phyloP scores from a whole-genome alignment of 2,888 invertebrate species.

The Andrena flavipes region DNA sequence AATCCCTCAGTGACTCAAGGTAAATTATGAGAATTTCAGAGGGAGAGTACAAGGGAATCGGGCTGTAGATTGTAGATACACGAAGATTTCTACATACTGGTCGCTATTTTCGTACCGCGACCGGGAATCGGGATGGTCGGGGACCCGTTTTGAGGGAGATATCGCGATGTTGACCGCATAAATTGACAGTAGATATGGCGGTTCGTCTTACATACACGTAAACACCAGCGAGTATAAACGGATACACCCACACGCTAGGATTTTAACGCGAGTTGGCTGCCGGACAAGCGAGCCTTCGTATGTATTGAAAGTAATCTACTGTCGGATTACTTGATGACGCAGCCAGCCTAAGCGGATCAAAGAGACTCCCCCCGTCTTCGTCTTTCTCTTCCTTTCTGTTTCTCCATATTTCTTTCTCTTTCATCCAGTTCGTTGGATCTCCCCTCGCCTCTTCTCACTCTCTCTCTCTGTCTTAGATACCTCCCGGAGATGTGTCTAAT shows the following conservation, averaged over 20 bases:
- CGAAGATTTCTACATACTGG: constrained; percentile 62
- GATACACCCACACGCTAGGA: constrained; percentile 51
- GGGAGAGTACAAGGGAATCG: constrained; percentile 5
- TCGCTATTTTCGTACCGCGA: constrained; percentile 69
- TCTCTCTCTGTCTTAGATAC: constrained; percentile 33
- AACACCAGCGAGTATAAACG: constrained; percentile 44
- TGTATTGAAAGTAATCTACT: constrained; percentile 77
- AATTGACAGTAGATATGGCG: constrained; percentile 70
- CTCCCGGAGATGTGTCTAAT: constrained; percentile 70
- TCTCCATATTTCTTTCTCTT: background rate
- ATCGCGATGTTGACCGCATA: constrained; percentile 71
- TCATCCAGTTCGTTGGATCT: background rate
- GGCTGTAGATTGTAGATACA: constrained; percentile 27
- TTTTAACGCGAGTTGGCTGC: constrained; percentile 61
- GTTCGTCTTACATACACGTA: constrained; percentile 49
- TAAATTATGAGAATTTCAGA: constrained; percentile 56
- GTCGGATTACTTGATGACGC: constrained; percentile 77
- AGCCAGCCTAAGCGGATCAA: constrained; percentile 78
- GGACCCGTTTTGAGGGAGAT: constrained; percentile 72
- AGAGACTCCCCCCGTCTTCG: constrained; percentile 61
- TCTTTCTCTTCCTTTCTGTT: constrained; percentile 18
- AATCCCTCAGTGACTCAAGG: constrained; percentile 33
- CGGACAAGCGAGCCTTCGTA: constrained; percentile 50
- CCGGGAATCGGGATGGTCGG: constrained; percentile 62
- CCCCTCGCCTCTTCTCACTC: background rate